phyloP scores from a whole-genome alignment of 2,888 invertebrate genomes.

The Heliconius aoede region DNA sequence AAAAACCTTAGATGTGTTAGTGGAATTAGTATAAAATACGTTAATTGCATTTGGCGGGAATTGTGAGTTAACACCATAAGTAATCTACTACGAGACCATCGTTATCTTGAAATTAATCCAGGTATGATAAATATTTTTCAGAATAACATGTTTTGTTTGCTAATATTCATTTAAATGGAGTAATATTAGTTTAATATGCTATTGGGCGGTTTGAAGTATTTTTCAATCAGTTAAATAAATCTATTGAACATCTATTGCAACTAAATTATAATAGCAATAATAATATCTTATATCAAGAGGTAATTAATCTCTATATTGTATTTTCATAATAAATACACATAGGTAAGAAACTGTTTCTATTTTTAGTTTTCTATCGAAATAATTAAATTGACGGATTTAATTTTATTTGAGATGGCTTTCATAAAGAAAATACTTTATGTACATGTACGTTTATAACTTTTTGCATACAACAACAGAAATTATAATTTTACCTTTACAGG shows the following conservation, averaged over 20 bases:
- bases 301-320: background rate
- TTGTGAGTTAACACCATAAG: slow-evolving; percentile 29
- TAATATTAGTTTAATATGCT: background rate
- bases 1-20: slow-evolving; percentile 61
- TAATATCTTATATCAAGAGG: background rate
- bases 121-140: slow-evolving; percentile 7
- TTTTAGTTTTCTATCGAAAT: background rate
- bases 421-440: background rate
- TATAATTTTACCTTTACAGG: slow-evolving; percentile 39
- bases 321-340: background rate
- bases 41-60: slow-evolving; percentile 39
- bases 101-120: slow-evolving; percentile 6
- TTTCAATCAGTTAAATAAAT: background rate
- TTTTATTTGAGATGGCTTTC: background rate
- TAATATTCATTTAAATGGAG: background rate
- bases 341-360: background rate
- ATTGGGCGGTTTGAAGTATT: too few species aligned
- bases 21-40: slow-evolving; percentile 50
- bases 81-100: slow-evolving; percentile 1
- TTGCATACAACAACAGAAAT: background rate
- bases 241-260: background rate
- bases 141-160: slow-evolving; percentile 24
- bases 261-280: background rate
- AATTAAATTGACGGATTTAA: background rate
- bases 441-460: too few species aligned